phyloP scores from a whole-genome alignment of 2,113 vertebrate genomes.

The Myiozetetes cayanensis region DNA sequence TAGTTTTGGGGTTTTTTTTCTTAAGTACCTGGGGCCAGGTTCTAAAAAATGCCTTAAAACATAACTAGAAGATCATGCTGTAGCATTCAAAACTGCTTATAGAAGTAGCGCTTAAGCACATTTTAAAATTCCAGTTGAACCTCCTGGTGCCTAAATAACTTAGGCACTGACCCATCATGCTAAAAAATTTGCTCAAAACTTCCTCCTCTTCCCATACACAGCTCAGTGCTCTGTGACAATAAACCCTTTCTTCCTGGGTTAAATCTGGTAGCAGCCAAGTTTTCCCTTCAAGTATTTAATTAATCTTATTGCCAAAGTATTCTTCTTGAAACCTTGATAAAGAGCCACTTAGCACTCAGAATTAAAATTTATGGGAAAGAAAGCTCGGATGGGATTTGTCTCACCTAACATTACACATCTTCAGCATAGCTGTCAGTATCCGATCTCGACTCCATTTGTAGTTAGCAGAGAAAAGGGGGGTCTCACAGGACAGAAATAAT shows the following conservation, averaged over 20 bases:
- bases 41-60: background rate
- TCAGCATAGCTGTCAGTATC: background rate
- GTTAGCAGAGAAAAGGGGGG: background rate
- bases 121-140: background rate
- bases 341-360: constrained; percentile 53
- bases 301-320: constrained; percentile 44
- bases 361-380: constrained; percentile 32
- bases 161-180: background rate
- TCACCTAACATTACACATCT: background rate
- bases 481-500: background rate
- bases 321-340: constrained; percentile 60
- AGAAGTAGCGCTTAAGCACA: background rate
- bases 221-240: background rate
- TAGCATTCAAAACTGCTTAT: background rate
- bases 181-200: background rate
- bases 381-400: background rate
- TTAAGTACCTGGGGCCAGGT: background rate
- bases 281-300: constrained; percentile 53
- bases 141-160: background rate
- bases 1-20: background rate
- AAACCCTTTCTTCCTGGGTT: constrained; percentile 16
- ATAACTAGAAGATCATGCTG: background rate
- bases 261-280: constrained; percentile 23
- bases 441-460: background rate
- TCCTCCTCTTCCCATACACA: background rate